These are phyloP conservation scores for Keiferia lycopersicella DNA, from an alignment of 2,888 invertebrate species.

Conservation along the genomic window DNA sequence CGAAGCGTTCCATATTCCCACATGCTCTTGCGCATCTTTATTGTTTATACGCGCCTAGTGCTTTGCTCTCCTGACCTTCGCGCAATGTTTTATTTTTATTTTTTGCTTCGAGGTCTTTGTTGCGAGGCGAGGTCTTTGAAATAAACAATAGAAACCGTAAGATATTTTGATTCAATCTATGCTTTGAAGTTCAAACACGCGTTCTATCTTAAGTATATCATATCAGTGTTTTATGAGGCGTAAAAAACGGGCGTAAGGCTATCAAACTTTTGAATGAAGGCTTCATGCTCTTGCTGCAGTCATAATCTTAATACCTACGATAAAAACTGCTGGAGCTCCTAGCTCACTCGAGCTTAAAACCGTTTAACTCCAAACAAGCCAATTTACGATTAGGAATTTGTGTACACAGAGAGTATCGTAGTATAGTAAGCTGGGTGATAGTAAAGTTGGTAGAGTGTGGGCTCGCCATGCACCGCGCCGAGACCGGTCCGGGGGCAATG, in stretches of 20 bases:
- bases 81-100: slow-evolving; percentile 24
- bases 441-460: background rate
- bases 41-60: slow-evolving; percentile 40
- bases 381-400: background rate
- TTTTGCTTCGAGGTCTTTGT: slow-evolving; percentile 25
- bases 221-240: no score
- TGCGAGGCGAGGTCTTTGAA: background rate
- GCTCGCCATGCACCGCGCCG: background rate
- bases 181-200: no score
- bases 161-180: no score
- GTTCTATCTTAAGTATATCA: no score
- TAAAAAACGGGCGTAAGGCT: no score
- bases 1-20: slow-evolving; percentile 41
- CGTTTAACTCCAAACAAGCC: no score
- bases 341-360: no score
- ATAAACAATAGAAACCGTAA: background rate
- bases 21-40: slow-evolving; percentile 47
- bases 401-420: slow-evolving; percentile 5
- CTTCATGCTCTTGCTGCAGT: no score
- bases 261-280: no score
- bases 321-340: no score
- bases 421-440: background rate
- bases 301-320: no score
- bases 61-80: slow-evolving; percentile 28
- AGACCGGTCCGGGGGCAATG: slow-evolving; percentile 14